phyloP scores from a whole-genome alignment of 2,797 vertebrate species.

The Zalophus californianus region DNA sequence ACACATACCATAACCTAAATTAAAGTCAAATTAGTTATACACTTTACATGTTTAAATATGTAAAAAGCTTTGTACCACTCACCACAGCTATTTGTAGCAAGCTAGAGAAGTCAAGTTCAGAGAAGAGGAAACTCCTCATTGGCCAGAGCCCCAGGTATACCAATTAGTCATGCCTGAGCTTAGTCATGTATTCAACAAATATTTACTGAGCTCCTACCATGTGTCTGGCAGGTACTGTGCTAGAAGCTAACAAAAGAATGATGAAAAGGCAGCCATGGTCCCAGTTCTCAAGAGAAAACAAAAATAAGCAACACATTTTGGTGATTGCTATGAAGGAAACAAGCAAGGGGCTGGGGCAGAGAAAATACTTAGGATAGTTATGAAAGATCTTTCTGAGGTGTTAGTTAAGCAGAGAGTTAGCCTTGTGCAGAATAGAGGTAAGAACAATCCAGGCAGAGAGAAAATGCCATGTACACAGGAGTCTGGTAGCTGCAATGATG shows the following conservation, averaged over 20 bases:
- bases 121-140: not conserved
- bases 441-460: not conserved
- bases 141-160: not conserved
- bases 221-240: not conserved
- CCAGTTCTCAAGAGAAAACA: not conserved
- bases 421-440: not conserved
- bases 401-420: not conserved
- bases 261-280: not conserved
- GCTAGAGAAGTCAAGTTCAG: not conserved
- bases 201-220: not conserved
- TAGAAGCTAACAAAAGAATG: not conserved
- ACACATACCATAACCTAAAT: not conserved
- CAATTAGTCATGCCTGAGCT: not conserved
- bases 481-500: not conserved
- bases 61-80: not conserved
- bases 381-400: not conserved
- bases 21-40: not conserved
- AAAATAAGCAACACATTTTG: slow-evolving; percentile 24
- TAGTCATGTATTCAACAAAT: not conserved
- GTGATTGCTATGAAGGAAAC: not conserved
- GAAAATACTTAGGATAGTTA: not conserved
- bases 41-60: not conserved
- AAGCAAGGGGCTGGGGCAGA: not conserved
- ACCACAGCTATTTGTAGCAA: not conserved
- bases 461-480: not conserved